Conservation (phyloP, 2,797 vertebrate species). For the Sebastes vulpes region DNA sequence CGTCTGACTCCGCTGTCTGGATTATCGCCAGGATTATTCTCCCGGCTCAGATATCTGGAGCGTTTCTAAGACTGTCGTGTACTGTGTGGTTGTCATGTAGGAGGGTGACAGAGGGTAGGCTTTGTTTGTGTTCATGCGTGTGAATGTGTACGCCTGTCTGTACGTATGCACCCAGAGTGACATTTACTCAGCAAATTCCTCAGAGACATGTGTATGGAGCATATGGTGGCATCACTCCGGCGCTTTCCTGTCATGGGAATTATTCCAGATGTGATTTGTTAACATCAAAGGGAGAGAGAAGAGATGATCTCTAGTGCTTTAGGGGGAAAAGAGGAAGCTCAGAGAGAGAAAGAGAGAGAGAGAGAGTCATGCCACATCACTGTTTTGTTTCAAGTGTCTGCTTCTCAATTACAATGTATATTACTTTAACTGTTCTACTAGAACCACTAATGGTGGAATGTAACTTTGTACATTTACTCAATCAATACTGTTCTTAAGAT, state of each 20-base stretch:
- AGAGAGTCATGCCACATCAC: not conserved
- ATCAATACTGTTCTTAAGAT: not conserved
- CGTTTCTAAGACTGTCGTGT: not conserved
- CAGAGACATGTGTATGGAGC: slow-evolving; percentile 28
- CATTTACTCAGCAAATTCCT: slow-evolving; percentile 67
- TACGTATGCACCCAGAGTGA: slow-evolving; percentile 12
- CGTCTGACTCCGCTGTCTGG: slow-evolving; percentile 12
- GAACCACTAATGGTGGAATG: not conserved
- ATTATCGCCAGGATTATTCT: slow-evolving; percentile 33
- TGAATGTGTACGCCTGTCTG: not conserved
- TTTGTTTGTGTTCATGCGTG: slow-evolving; percentile 12
- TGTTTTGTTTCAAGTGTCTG: not conserved
- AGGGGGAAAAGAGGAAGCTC: slow-evolving; percentile 18
- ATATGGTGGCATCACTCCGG: not conserved
- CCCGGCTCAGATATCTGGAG: slow-evolving; percentile 5
- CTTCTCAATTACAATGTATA: not conserved
- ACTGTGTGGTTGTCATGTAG: slow-evolving; percentile 17
- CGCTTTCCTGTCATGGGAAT: slow-evolving; percentile 55
- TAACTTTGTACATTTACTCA: not conserved
- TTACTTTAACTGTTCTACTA: not conserved
- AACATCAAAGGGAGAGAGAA: slow-evolving; percentile 64
- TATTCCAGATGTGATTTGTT: slow-evolving; percentile 67
- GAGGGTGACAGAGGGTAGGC: slow-evolving; percentile 41
- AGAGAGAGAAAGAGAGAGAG: not conserved
- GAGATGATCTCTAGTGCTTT: slow-evolving; percentile 35